A percentile compares a stretch with the other conserved stretches of the same genome.
These are phyloP conservation scores for Cydia amplana DNA, from an alignment of 1,140 invertebrate species.

Conservation along the genomic window DNA sequence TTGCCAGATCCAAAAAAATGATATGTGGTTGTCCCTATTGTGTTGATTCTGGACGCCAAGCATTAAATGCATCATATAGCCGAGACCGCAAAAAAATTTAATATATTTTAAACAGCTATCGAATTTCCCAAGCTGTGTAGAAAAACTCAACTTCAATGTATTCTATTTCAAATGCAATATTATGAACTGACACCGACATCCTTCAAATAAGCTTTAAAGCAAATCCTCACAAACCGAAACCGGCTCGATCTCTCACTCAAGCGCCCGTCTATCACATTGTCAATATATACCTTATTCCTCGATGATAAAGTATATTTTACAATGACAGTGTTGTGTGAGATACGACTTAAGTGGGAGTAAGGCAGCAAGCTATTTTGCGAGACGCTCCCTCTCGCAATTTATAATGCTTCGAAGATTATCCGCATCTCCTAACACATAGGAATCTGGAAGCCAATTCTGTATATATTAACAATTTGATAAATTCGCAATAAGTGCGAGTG, in stretches of 20 bases:
- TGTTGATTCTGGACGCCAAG: too few relatives aligned
- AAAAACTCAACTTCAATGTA: background rate
- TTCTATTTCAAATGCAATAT: constrained; percentile 8
- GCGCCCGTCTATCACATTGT: background rate
- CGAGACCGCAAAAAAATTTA: too few relatives aligned
- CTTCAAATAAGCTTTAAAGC: constrained; percentile 16
- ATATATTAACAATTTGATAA: too few relatives aligned
- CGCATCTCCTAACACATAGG: background rate
- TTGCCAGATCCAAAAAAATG: too few relatives aligned
- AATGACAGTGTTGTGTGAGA: background rate
- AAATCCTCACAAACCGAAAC: background rate
- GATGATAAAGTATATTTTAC: background rate
- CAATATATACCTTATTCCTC: background rate
- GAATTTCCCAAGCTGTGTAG: too few relatives aligned
- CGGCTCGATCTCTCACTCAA: background rate
- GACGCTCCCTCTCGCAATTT: background rate
- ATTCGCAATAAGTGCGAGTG: too few relatives aligned
- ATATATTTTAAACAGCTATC: too few relatives aligned
- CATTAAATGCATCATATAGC: too few relatives aligned
- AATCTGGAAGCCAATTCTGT: background rate
- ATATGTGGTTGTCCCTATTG: too few relatives aligned
- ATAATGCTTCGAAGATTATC: constrained; percentile 16
- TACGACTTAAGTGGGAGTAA: background rate
- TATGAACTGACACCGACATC: constrained; percentile 4
- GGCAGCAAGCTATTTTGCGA: background rate